Evolutionary conservation across 2,888 invertebrate genomes (phyloP).

Genomic region (Heliconius hortense): DNA sequence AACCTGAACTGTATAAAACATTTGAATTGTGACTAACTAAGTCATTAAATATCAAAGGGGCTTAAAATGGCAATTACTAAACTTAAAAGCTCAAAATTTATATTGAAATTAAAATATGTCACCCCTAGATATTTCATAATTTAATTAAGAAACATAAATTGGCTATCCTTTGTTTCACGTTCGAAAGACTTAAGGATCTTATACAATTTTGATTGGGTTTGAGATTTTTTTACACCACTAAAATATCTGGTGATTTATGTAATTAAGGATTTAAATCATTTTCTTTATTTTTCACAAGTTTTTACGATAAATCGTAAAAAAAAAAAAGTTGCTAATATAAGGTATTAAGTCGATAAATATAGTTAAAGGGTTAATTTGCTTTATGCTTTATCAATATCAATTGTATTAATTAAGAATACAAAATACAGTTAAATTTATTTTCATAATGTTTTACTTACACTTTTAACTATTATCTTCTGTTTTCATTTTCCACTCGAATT

Average conservation of each 20-base stretch:
- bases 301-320: no score
- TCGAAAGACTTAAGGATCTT: background rate
- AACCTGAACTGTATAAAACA: background rate
- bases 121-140: constrained; percentile 19
- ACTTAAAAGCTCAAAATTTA: constrained; percentile 11
- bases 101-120: constrained; percentile 20
- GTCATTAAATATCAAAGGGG: constrained; percentile 28
- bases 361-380: no score
- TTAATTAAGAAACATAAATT: constrained; percentile 24
- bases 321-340: no score
- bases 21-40: constrained; percentile 23
- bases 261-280: background rate
- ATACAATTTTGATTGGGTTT: background rate
- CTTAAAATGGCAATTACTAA: constrained; percentile 28
- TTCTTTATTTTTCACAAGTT: background rate
- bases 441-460: no score
- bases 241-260: background rate
- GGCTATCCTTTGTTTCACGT: constrained; percentile 8
- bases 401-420: no score
- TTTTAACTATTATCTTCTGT: no score
- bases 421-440: no score
- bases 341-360: no score
- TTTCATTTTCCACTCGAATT: no score
- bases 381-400: no score
- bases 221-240: background rate